Base-by-base conservation (phyloP, 2,797 vertebrate species). In the Pangasius larnaudii region DNA sequence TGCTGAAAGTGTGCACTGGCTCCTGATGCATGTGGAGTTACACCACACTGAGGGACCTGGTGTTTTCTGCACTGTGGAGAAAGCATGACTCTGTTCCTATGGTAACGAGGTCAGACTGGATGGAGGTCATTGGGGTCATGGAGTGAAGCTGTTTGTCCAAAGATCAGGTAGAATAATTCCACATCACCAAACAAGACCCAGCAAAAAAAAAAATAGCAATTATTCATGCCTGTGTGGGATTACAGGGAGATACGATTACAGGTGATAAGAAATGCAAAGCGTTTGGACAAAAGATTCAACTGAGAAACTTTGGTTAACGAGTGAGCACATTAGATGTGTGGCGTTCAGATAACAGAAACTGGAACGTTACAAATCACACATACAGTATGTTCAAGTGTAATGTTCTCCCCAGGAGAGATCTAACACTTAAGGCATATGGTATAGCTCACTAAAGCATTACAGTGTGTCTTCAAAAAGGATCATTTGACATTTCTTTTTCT, bases 71-170 rank as follows among this genome's bases (percentile, higher is more conserved):
- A 5, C 10, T 75, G 39, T 49, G 22, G 42, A 3, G 39, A 75
- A 46, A 75, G 42, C 72, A 75, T 49, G 42, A 46, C 42, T 36
- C 9, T 46, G 39, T 75, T 75, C 42, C 72, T n/a, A 49, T 75
- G 42, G 72, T 49, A 75, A 75, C 0, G 3, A 49, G 24, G 24
- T 13, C 72, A 46, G 72, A 75, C 72, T 49, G 42, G 4, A 49
- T 16, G 42, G 42, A 75, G 42, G 72, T 75, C 72, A n/a, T 2
- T 27, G 42, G 39, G 42, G 42, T 75, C 42, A 49, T 49, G 42
- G 24, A 75, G 72, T 75, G 72, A 27, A 75, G 72, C 72, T 75
- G 69, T 72, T 42, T 42, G 19, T 72, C 69, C 9, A 72, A 19
- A 42, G 69, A 72, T 42, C 67, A 71, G 33, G 33, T 71, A 39